Percentiles rank a stretch among this genome's conserved stretches.
phyloP scores from a whole-genome alignment of 2,888 invertebrate genomes.

The Pseudococcus jackbeardsleyi region DNA sequence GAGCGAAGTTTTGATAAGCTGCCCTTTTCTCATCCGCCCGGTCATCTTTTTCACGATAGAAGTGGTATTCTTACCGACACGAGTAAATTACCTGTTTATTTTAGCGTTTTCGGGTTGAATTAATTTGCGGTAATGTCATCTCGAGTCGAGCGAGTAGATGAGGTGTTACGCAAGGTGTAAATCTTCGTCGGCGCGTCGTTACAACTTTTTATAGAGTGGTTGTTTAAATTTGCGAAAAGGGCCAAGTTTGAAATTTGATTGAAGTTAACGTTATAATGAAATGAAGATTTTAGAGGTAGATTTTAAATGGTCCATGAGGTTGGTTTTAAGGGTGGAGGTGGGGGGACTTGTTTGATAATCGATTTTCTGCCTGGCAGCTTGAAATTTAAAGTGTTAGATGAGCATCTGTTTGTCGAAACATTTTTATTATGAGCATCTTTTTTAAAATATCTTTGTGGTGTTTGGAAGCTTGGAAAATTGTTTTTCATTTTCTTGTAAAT shows the following conservation, averaged over 20 bases:
- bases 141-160: background rate
- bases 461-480: too few relatives aligned
- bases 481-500: too few relatives aligned
- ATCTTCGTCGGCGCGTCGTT: background rate
- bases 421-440: too few relatives aligned
- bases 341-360: too few relatives aligned
- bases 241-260: background rate
- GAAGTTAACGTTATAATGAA: background rate
- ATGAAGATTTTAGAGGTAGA: background rate
- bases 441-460: too few relatives aligned
- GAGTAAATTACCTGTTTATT: constrained; percentile 31
- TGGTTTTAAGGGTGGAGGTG: background rate
- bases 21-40: background rate
- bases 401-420: too few relatives aligned
- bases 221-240: background rate
- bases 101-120: constrained; percentile 3
- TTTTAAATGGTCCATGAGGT: background rate
- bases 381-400: too few relatives aligned
- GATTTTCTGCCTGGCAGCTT: too few relatives aligned
- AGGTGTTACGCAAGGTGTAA: background rate
- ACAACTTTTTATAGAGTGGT: background rate
- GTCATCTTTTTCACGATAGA: background rate
- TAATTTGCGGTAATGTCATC: background rate
- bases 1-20: constrained; percentile 7
- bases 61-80: background rate